Conservation (phyloP, 2,797 vertebrate species). For the Trichosurus vulpecula region DNA sequence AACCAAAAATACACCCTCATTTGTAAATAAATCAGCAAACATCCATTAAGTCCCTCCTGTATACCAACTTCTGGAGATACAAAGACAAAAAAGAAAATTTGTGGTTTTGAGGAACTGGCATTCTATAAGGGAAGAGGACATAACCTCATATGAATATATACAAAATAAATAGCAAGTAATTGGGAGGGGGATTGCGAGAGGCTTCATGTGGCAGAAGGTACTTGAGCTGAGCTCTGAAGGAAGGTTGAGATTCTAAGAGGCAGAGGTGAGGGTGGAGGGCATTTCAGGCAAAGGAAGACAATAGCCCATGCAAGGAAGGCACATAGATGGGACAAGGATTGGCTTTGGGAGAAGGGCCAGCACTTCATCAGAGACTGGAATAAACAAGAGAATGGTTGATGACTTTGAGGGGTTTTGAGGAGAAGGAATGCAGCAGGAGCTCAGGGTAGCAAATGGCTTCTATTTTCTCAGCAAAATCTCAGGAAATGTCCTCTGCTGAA, state of each 20-base stretch:
- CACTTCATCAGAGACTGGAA: background rate
- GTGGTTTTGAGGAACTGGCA: background rate
- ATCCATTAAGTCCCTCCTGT: background rate
- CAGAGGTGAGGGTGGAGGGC: background rate
- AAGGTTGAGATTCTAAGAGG: background rate
- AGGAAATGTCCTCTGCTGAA: background rate
- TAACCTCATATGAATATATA: background rate
- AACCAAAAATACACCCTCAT: background rate
- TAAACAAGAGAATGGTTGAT: background rate
- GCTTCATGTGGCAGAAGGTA: background rate
- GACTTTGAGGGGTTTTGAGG: background rate
- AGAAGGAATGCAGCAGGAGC: background rate
- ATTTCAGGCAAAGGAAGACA: background rate
- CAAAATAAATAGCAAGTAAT: background rate
- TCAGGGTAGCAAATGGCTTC: too few species aligned
- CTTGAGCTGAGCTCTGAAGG: background rate
- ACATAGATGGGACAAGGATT: background rate
- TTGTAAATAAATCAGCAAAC: background rate
- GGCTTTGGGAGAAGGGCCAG: background rate
- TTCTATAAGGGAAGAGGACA: background rate
- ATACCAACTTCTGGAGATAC: background rate
- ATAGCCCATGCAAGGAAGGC: too few species aligned
- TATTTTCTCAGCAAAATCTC: background rate
- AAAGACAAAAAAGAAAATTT: background rate
- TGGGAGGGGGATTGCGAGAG: background rate